Percentiles rank a stretch among this genome's conserved stretches.
Conservation (phyloP, 1,140 invertebrate genomes). For the Microvelia longipes region DNA sequence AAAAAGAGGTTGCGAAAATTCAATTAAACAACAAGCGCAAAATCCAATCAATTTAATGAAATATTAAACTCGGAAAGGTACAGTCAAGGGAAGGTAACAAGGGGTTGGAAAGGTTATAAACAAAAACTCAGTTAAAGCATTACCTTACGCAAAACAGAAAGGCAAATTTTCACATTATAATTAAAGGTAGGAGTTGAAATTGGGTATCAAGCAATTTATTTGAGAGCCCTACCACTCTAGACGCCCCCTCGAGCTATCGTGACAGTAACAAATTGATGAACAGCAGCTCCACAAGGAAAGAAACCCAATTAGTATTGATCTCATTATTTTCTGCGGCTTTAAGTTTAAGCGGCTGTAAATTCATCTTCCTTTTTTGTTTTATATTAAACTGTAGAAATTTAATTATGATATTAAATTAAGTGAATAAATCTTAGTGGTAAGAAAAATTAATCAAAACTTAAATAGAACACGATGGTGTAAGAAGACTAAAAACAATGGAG, state of each 20-base stretch:
- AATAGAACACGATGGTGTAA: too few species aligned
- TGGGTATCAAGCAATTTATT: neutral
- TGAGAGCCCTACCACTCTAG: neutral
- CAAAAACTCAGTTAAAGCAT: too few species aligned
- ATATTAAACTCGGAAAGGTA: conserved; percentile 4
- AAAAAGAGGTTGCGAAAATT: neutral
- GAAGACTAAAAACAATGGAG: too few species aligned
- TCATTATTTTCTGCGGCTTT: neutral
- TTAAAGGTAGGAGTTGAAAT: neutral
- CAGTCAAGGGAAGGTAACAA: neutral
- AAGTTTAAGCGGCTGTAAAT: too few species aligned
- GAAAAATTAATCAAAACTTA: too few species aligned
- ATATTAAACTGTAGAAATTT: too few species aligned
- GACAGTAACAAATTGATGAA: neutral
- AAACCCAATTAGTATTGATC: neutral
- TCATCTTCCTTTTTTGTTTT: too few species aligned
- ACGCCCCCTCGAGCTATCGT: neutral
- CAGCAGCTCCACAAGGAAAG: neutral
- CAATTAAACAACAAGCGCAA: neutral
- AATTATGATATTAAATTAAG: too few species aligned
- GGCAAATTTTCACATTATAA: too few species aligned
- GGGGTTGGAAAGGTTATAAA: too few species aligned
- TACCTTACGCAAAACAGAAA: too few species aligned
- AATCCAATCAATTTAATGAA: neutral
- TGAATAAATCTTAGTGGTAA: too few species aligned